Base-by-base conservation (phyloP, 1,140 invertebrate genomes). In the Macrobrachium nipponense region DNA sequence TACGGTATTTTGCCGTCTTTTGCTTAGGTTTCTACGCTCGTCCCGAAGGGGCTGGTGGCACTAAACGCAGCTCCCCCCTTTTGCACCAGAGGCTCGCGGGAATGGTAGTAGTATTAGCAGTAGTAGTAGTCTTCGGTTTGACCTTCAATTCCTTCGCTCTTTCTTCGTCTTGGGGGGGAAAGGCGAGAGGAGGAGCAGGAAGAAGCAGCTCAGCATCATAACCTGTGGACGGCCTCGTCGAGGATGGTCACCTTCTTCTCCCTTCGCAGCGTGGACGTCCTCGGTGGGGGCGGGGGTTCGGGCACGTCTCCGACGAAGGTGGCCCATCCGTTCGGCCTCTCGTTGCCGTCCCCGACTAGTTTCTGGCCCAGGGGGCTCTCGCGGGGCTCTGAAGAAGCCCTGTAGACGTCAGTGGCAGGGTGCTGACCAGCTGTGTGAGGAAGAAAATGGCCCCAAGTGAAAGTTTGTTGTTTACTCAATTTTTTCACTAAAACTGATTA, bases 151-250 rank as follows among this genome's bases (percentile, higher is more conserved):
- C 14, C 17, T 7, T 14, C 3, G 6, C 23, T 27, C 68, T 0
- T 8, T 17, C 68, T 23, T 15, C 68, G 3, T 14, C 20, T 15
- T 10, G 58, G 20, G 36, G 68, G 72, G 36, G 68, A 60, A 43
- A 44, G 44, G 4, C 27, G n/a, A 14, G 6, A 7, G 59, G 70
- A 18, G 20, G 36, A 23, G 76, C 59, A 15, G 58, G 78, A 15
- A 66, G 2, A n/a, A 59, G 77, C n/a, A n/a, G n/a, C n/a, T 51
- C 18, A 17, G 43, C 62, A 82, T 87, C 86, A 87, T 87, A 87
- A 87, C 86, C 80, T 87, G 72, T 87, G 86, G 86, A 87, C 86
- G 86, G 86, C 78, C 80, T 87, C 70, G 15, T 87, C 86, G 62
- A 82, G 66, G 73, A 87, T 87, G 70, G 86, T 87, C 18, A 87